Percentiles rank a stretch among this genome's conserved stretches.
Conservation (phyloP, 2,797 vertebrate genomes). For the Sparus aurata region DNA sequence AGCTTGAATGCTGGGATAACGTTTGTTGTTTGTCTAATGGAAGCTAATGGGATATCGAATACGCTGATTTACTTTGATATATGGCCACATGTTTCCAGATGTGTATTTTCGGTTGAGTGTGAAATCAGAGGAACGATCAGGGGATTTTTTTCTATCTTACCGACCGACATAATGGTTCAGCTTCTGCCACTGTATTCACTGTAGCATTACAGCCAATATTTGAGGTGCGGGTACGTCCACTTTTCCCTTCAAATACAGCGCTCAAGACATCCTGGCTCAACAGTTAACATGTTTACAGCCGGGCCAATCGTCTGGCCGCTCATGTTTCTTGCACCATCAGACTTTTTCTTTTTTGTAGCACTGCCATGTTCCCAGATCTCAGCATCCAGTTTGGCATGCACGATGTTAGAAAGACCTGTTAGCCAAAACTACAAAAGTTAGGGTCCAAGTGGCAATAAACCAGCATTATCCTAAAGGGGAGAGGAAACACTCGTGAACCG, state of each 20-base stretch:
- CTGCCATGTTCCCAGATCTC: constrained; percentile 3
- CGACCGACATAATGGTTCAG: background rate
- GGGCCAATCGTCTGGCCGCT: background rate
- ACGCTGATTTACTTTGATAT: too few species aligned
- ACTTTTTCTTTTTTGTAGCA: background rate
- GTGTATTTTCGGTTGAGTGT: too few species aligned
- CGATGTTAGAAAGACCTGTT: background rate
- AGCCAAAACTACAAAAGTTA: background rate
- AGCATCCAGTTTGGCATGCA: background rate
- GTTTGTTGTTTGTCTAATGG: too few species aligned
- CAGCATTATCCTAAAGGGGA: background rate
- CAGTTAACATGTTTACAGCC: background rate
- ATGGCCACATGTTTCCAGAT: too few species aligned
- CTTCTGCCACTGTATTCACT: background rate
- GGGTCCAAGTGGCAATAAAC: constrained; percentile 9
- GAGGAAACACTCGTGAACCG: background rate
- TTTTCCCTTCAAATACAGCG: background rate
- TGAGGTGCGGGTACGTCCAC: background rate
- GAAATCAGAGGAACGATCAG: too few species aligned
- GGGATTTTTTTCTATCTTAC: too few species aligned
- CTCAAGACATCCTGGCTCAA: background rate
- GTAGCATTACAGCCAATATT: background rate
- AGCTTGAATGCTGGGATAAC: too few species aligned
- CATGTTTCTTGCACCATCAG: background rate
- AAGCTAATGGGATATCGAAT: too few species aligned